Conservation (phyloP, 2,113 vertebrate species). For the Spheniscus mendiculus region DNA sequence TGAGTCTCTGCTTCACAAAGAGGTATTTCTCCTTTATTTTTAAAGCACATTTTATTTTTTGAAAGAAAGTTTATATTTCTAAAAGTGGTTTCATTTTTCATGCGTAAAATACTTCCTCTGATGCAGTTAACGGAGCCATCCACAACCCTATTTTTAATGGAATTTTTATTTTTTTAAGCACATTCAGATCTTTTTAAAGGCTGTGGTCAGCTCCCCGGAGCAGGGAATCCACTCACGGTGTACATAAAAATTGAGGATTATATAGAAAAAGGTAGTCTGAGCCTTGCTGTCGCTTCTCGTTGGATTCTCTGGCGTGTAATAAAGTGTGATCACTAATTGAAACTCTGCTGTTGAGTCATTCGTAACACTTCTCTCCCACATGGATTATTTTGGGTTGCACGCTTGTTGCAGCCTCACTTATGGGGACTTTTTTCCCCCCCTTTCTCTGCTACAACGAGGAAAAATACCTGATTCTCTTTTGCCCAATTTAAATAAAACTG, state of each 20-base stretch:
- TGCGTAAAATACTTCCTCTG: not conserved
- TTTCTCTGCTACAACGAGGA: not conserved
- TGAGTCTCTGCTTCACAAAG: not conserved
- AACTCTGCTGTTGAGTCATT: not conserved
- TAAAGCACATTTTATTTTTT: not conserved
- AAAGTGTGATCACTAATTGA: not conserved
- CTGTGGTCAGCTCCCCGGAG: fast-evolving
- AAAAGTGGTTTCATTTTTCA: not conserved
- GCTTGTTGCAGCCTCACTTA: not conserved
- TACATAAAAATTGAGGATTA: not conserved
- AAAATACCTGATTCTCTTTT: not conserved
- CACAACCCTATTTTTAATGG: not conserved
- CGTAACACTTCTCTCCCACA: fast-evolving
- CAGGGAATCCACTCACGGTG: not conserved
- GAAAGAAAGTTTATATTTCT: not conserved
- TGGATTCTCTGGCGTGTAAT: not conserved
- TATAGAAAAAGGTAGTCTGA: not conserved
- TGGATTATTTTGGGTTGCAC: not conserved
- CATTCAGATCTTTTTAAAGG: not conserved
- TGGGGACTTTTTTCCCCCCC: fast-evolving
- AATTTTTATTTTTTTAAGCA: not conserved
- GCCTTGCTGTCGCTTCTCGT: not conserved
- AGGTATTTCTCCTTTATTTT: not conserved
- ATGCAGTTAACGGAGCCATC: fast-evolving
- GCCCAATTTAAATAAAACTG: fast-evolving